A percentile compares a stretch with the other conserved stretches of the same genome.
Conservation (phyloP, 35 echinoderm and acorn worm genomes). For the Strongylocentrotus purpuratus region DNA sequence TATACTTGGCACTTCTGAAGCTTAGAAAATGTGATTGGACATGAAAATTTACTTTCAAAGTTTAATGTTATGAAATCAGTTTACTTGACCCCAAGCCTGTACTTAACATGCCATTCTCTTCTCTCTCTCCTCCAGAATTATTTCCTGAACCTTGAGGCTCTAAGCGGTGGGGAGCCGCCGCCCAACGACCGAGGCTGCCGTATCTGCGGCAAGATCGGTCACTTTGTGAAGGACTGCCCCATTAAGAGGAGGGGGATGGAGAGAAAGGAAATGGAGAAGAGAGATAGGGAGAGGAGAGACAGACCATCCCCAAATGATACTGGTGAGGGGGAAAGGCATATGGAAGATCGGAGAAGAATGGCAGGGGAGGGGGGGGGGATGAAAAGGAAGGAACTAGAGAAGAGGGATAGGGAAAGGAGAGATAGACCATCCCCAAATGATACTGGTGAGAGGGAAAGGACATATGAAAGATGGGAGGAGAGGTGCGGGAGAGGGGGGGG, state of each 20-base stretch:
- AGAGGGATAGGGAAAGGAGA: too few relatives aligned
- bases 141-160: slow-evolving; percentile 65
- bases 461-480: too few relatives aligned
- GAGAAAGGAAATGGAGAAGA: slow-evolving; percentile 31
- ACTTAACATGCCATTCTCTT: neutral
- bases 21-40: neutral
- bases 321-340: neutral
- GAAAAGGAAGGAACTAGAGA: too few relatives aligned
- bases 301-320: neutral
- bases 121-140: slow-evolving; percentile 52
- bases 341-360: too few relatives aligned
- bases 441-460: too few relatives aligned
- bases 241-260: slow-evolving; percentile 59
- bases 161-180: slow-evolving; percentile 72
- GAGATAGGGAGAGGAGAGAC: slow-evolving; percentile 27
- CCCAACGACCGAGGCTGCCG: slow-evolving; percentile 90
- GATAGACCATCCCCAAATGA: too few relatives aligned
- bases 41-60: neutral
- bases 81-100: neutral
- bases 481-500: too few relatives aligned
- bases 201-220: slow-evolving; percentile 90
- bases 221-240: slow-evolving; percentile 91
- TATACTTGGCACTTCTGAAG: too few relatives aligned
- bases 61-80: neutral
- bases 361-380: too few relatives aligned